Evolutionary conservation across 2,888 invertebrate genomes (phyloP), one percentile per base, ranked within the genome.

Genomic region (Tenthredo notha): DNA sequence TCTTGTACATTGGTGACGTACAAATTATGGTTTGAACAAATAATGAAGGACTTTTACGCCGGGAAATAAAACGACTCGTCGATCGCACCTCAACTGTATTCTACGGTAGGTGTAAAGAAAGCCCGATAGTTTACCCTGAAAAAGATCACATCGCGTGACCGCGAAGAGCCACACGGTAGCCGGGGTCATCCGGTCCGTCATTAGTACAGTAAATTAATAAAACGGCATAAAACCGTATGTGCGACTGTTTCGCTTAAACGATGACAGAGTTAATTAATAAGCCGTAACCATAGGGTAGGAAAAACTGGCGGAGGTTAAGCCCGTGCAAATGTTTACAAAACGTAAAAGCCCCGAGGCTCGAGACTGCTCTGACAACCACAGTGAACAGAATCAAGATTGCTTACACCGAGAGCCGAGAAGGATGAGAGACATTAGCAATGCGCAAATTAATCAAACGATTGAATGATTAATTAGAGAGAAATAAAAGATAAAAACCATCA

Each of bases 91-190:
- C 67, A 7, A 33, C 67, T 67, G 18, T 33, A 67, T 67, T 33
- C 33, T 33, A 67, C 67, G 33, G 0, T 67, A 33, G 74, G 25
- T 21, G 21, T 25, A 43, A 74, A 25, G 21, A 29, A 29, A 54
- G 9, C 29, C 21, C 10, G 33, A 25, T 54, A 29, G 61, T 2
- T 6, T 18, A 43, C 33, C 83, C 83, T 21, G 67, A 67, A 29
- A 29, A 67, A 70, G 43, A 25, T 91, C 89, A 84, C 88, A 90
- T 91, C 90, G 91, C 91, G 91, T 91, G 91, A 91, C 91, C 88
- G 87, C 84, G 86, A 82, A 86, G 78, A 83, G 70, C 58, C 86
- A 86, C 83, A 86, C 85, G 87, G 86, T 88, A 86, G 88, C 86
- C 86, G 74, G 86, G 61, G 75, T 84, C 61, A 74, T 2, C 40